Evolutionary conservation across 2,113 vertebrate genomes (phyloP).

Genomic region (Sylvia atricapilla): DNA sequence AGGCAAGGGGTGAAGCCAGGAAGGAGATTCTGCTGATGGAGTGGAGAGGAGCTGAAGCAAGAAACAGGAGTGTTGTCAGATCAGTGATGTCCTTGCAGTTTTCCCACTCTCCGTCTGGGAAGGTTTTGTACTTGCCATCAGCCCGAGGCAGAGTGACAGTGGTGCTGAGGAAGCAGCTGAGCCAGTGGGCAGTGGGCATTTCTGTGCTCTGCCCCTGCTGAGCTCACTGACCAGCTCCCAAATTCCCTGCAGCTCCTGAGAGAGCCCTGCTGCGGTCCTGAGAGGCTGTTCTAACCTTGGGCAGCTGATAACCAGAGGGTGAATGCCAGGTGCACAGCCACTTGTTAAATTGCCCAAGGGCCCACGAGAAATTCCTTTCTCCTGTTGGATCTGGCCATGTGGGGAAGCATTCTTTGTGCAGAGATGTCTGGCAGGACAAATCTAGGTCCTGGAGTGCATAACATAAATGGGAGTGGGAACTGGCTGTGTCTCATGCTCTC

Average conservation of each 20-base stretch:
- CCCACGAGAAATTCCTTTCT: background rate
- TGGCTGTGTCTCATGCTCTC: background rate
- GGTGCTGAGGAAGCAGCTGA: background rate
- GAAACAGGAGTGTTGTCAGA: background rate
- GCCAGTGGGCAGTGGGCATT: background rate
- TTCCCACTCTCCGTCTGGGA: background rate
- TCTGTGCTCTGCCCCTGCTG: background rate
- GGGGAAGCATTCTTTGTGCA: background rate
- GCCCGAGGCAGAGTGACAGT: background rate
- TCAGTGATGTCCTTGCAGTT: background rate
- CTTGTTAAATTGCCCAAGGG: background rate
- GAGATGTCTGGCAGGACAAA: background rate
- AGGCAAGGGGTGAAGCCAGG: background rate
- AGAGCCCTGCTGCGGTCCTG: background rate
- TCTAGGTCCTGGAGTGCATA: fast-evolving
- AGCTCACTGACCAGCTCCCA: background rate
- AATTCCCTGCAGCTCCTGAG: background rate
- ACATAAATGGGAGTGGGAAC: background rate
- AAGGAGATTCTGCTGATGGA: conserved; percentile 19
- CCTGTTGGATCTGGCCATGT: background rate
- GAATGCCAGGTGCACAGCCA: background rate
- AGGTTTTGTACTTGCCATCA: background rate
- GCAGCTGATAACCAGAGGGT: background rate
- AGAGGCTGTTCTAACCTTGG: background rate
- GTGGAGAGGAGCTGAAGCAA: background rate